These are phyloP conservation scores for Phainopepla nitens DNA, from an alignment of 2,113 vertebrate genomes.

Conservation along the genomic window DNA sequence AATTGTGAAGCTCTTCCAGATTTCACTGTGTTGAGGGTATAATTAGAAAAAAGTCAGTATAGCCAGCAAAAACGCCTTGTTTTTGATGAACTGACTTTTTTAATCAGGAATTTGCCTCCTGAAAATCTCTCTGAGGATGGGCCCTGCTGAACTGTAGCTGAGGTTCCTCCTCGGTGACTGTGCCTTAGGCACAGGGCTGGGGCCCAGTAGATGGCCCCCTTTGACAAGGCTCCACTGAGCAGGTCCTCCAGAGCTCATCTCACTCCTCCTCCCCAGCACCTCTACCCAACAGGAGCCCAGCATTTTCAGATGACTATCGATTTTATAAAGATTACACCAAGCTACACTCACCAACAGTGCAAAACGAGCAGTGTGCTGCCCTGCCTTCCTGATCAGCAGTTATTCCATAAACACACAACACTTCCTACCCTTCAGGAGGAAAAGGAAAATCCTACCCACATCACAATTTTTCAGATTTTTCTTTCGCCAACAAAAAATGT, in stretches of 20 bases:
- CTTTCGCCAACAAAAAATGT: neutral
- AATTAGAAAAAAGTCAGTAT: neutral
- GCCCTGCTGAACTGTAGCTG: neutral
- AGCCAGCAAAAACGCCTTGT: neutral
- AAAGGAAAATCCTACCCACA: neutral
- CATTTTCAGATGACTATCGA: neutral
- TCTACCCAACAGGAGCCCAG: neutral
- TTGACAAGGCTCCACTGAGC: neutral
- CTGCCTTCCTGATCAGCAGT: neutral
- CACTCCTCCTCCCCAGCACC: neutral
- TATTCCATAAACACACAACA: neutral
- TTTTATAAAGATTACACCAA: conserved; percentile 6
- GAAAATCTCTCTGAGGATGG: neutral
- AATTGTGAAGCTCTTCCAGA: neutral
- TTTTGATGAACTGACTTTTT: neutral
- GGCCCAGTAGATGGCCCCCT: conserved; percentile 60
- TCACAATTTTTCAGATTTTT: neutral
- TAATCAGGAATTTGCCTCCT: neutral
- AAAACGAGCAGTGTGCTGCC: neutral
- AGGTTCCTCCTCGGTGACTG: neutral
- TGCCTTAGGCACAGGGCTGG: neutral
- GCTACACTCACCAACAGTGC: neutral
- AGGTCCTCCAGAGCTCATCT: neutral
- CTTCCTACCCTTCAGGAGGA: neutral
- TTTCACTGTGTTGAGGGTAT: neutral